Evolutionary conservation across 2,113 vertebrate species (phyloP).

Genomic region (Corvus moneduloides): DNA sequence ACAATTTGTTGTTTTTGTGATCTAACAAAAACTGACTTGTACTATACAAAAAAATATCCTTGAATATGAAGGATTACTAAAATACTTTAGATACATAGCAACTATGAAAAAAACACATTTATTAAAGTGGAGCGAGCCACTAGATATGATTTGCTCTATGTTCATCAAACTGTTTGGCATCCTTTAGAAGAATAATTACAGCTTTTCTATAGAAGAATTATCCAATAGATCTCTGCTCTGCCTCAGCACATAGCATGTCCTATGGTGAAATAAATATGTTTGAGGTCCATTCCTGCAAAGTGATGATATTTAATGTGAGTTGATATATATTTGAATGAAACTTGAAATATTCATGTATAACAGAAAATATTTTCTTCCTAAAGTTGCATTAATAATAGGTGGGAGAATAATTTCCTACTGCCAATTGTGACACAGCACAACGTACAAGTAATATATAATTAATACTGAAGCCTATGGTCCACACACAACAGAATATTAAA

Average conservation of each 20-base stretch:
- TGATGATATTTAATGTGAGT: neutral
- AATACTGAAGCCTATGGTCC: neutral
- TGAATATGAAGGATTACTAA: neutral
- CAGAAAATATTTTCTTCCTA: neutral
- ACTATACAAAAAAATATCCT: slow-evolving; percentile 21
- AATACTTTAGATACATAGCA: slow-evolving; percentile 36
- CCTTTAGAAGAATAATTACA: neutral
- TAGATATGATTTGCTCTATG: neutral
- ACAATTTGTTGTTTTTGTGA: slow-evolving; percentile 8
- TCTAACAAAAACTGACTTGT: slow-evolving; percentile 10
- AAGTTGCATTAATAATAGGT: neutral
- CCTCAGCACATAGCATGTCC: neutral
- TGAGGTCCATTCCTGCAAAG: neutral
- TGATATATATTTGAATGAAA: neutral
- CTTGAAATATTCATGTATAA: neutral
- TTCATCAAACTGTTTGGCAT: slow-evolving; percentile 13
- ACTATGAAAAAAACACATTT: neutral
- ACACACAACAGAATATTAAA: neutral
- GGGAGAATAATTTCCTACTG: neutral
- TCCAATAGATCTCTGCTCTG: neutral
- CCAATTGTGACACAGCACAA: neutral
- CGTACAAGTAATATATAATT: neutral
- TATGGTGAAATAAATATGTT: neutral
- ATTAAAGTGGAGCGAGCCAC: neutral
- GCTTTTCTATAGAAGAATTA: neutral